Percentiles rank a stretch among this genome's conserved stretches.
Evolutionary conservation across 2,888 invertebrate species (phyloP).

Genomic region (Amphiduros pacificus): DNA sequence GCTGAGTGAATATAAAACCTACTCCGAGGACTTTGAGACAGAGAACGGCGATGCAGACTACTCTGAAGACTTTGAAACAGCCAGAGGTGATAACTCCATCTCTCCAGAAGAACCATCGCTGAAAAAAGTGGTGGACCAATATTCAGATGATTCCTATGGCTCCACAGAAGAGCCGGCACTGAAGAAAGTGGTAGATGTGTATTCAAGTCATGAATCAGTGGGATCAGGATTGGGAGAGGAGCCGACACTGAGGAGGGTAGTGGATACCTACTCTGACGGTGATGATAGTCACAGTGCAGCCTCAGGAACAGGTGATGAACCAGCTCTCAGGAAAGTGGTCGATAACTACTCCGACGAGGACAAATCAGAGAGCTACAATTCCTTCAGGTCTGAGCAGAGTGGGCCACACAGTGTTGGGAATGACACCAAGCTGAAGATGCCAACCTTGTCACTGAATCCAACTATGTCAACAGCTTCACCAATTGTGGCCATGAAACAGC

Average conservation of each 20-base stretch:
- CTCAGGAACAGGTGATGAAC: not conserved
- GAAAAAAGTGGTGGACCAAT: not conserved
- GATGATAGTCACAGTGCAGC: not conserved
- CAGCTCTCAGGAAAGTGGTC: not conserved
- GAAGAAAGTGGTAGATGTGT: conserved; percentile 3
- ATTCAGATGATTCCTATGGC: not conserved
- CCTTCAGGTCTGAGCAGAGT: too few relatives aligned
- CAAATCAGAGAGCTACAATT: too few relatives aligned
- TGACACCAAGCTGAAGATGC: not conserved
- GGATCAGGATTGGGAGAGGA: not conserved
- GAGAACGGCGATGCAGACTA: conserved; percentile 3
- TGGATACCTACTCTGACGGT: not conserved
- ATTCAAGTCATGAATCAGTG: not conserved
- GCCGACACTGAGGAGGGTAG: not conserved
- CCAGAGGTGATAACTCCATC: not conserved
- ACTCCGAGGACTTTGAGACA: too few relatives aligned
- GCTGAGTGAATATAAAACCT: not conserved
- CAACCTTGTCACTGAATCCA: not conserved
- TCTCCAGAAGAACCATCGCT: conserved; percentile 7
- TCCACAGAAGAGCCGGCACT: not conserved
- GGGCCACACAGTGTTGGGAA: not conserved
- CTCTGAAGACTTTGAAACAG: conserved; percentile 11
- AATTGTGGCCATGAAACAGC: conserved; percentile 4
- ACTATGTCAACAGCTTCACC: conserved; percentile 2
- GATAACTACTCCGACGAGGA: conserved; percentile 3